Base-by-base conservation (phyloP, 2,113 vertebrate species). In the Nyctereutes procyonoides region DNA sequence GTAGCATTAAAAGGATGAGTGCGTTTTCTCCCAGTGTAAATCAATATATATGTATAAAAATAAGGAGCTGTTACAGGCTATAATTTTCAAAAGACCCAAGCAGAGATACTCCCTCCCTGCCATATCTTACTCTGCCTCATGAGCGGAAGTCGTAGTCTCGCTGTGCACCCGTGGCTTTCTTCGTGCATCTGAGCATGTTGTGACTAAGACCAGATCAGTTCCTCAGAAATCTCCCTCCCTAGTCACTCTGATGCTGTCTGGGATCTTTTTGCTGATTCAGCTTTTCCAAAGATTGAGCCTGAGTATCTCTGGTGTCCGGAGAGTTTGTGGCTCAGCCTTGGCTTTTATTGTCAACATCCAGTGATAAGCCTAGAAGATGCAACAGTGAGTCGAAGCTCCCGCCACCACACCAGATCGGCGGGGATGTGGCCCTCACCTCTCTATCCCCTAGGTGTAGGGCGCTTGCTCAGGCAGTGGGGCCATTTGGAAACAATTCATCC, bases 31-130 rank as follows among this genome's bases (percentile, higher is more conserved):
- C n/a, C 26, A 35, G 32, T 43, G 24, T 92, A 74, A 53, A 51
- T 77, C 53, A 93, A 71, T 82, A 60, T 35, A 10, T 43, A 15
- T 9, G 24, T 74, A 35, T 17, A 62, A 55, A 96, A 77, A 83
- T 12, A 79, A 73, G 30, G n/a, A 73, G 26, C 76, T 95, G 69
- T 63, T 51, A 81, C 63, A 81, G 74, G 63, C 48, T 88, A 24
- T 74, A 48, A 56, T 77, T 96, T 94, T 92, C 90, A 48, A n/a
- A 87, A 90, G 85, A 79, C 8, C 8, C 26, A 38, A 88, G 63
- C 67, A 82, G 48, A 56, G 73, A 67, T 81, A 67, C 20, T 38
- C 76, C 28, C 65, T 19, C 20, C 11, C 38, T 92, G 30, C 8
- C 55, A 3, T 35, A 13, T 58, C 56, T 67, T 85, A 30, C 83